Conservation (phyloP, 2,888 invertebrate genomes). For the Hipparchia sbordonii region DNA sequence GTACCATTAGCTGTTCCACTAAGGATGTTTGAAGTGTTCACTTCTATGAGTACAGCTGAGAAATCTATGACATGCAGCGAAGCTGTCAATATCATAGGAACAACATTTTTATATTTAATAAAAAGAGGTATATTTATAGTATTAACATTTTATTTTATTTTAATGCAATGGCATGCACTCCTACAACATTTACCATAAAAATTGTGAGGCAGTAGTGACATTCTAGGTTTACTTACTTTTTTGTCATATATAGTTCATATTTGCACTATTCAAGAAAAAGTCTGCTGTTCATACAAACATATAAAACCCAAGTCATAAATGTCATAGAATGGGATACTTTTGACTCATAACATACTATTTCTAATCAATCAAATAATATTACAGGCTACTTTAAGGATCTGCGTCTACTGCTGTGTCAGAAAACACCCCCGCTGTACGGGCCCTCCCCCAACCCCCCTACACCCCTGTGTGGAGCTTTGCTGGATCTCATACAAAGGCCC, state of each 20-base stretch:
- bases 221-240: too few species aligned
- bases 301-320: too few species aligned
- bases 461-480: constrained; percentile 87
- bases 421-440: constrained; percentile 87
- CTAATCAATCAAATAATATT: constrained; percentile 40
- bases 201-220: too few species aligned
- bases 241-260: too few species aligned
- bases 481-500: constrained; percentile 90
- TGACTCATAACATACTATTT: not conserved
- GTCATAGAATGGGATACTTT: too few species aligned
- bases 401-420: constrained; percentile 86
- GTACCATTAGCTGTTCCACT: constrained; percentile 88
- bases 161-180: too few species aligned
- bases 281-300: too few species aligned
- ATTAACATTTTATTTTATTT: too few species aligned
- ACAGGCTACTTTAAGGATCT: constrained; percentile 89
- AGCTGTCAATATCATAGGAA: constrained; percentile 57
- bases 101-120: constrained; percentile 81
- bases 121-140: constrained; percentile 71
- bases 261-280: too few species aligned
- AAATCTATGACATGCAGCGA: constrained; percentile 63
- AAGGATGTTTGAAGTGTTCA: constrained; percentile 90
- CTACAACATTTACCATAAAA: too few species aligned
- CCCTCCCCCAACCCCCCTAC: constrained; percentile 87
- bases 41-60: constrained; percentile 75